Base-by-base conservation (phyloP, 2,888 invertebrate genomes). In the Pseudococcus jackbeardsleyi region DNA sequence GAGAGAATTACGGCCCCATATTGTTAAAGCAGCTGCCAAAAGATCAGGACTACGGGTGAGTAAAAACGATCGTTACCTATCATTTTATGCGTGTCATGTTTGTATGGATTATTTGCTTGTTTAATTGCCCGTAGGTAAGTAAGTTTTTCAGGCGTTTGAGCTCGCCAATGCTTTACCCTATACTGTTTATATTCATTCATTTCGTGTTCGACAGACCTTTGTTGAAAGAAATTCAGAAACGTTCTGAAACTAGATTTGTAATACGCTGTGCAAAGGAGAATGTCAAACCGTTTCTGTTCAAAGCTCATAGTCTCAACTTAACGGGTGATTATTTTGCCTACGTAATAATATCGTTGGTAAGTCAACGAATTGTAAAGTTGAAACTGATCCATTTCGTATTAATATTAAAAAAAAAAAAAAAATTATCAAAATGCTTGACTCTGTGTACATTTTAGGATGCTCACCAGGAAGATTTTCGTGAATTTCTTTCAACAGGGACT, bases 251-350 rank as follows among this genome's bases (percentile, higher is more conserved):
- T 0, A 94, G 95, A 90, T 94, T 96, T 89, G 92, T 97, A 15
- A 92, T 97, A 9, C 95, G 95, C 90, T 96, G 96, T 90, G 93
- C 94, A 0, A 92, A 92, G 89, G 93, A 94, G 15, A 94, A 94
- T 90, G 93, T 96, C 42, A 90, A 93, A 7, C 92, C 93, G 54
- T 93, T 96, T 88, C 92, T 96, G 90, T 92, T 93, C 48, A 95
- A 96, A 93, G 95, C 96, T 0, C 95, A 96, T 91, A 96, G 97
- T 93, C 95, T 97, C 88, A 97, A 97, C 0, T 93, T 98, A 90
- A 94, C 97, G 93, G 96, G 96, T 8, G 95, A 95, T 90, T 93
- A 94, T 11, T 95, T 96, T 91, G 95, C 94, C 90, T 96, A 95
- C 90, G 93, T 98, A 79, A 94, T 97, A 87, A 95, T 96, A 89